These are phyloP conservation scores for Ursus arctos DNA, from an alignment of 2,113 vertebrate genomes.

Conservation along the genomic window DNA sequence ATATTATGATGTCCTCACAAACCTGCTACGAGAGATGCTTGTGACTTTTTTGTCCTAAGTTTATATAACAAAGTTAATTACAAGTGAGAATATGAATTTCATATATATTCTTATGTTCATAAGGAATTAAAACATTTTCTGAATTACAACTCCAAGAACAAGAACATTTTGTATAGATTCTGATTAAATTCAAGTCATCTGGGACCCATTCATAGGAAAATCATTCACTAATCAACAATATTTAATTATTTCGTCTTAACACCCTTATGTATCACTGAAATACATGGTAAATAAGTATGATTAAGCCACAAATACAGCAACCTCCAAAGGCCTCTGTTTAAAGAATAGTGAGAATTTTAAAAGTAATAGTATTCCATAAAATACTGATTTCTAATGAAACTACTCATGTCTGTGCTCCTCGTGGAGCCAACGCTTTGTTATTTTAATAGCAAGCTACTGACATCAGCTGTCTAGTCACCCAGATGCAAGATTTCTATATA, in stretches of 20 bases:
- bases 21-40: neutral
- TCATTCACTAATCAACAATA: neutral
- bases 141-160: neutral
- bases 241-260: neutral
- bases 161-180: neutral
- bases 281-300: neutral
- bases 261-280: neutral
- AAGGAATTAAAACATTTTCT: neutral
- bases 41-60: neutral
- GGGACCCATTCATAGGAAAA: neutral
- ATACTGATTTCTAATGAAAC: neutral
- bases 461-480: neutral
- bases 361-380: neutral
- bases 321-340: neutral
- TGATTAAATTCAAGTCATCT: slow-evolving; percentile 3
- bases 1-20: neutral
- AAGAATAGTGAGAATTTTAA: neutral
- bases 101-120: neutral
- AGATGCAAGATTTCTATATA: neutral
- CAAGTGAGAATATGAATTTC: neutral
- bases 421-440: neutral
- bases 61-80: neutral
- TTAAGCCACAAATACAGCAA: neutral
- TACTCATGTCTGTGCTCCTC: neutral
- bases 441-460: neutral